Evolutionary conservation across 2,888 invertebrate genomes (phyloP).

Genomic region (Aethes cnicana): DNA sequence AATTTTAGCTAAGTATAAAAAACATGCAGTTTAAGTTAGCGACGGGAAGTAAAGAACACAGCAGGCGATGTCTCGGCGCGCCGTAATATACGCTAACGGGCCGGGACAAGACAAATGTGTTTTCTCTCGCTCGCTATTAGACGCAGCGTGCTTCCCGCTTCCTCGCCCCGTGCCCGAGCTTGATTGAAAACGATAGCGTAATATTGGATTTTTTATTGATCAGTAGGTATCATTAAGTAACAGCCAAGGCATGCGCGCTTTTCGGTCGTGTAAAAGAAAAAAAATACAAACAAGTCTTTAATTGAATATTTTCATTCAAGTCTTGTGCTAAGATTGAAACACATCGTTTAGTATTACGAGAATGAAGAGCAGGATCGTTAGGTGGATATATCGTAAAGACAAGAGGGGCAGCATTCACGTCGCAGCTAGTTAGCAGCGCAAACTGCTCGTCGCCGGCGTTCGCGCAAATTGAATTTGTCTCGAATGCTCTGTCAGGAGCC

Average conservation of each 20-base stretch:
- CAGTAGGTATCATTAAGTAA: slow-evolving; percentile 10
- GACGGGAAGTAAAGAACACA: slow-evolving; percentile 63
- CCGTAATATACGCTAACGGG: slow-evolving; percentile 80
- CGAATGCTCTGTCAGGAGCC: slow-evolving; percentile 55
- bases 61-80: slow-evolving; percentile 68
- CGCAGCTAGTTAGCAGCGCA: slow-evolving; percentile 77
- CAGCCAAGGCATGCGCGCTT: not conserved
- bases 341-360: slow-evolving; percentile 31
- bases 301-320: not conserved
- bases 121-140: slow-evolving; percentile 77
- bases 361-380: slow-evolving; percentile 50
- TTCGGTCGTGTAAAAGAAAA: too few species aligned
- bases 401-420: slow-evolving; percentile 68
- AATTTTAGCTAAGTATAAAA: slow-evolving; percentile 19
- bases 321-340: not conserved
- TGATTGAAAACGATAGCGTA: slow-evolving; percentile 71
- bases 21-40: slow-evolving; percentile 44
- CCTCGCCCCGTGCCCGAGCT: slow-evolving; percentile 49
- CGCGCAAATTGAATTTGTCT: slow-evolving; percentile 78
- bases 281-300: too few species aligned
- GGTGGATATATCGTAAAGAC: slow-evolving; percentile 63
- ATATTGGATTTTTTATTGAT: slow-evolving; percentile 51
- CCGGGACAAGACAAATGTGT: slow-evolving; percentile 81
- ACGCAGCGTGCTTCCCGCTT: slow-evolving; percentile 51
- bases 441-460: slow-evolving; percentile 74